A percentile compares a stretch with the other conserved stretches of the same genome.
These are phyloP conservation scores for Zingel zingel DNA, from an alignment of 2,113 vertebrate species.

Conservation along the genomic window DNA sequence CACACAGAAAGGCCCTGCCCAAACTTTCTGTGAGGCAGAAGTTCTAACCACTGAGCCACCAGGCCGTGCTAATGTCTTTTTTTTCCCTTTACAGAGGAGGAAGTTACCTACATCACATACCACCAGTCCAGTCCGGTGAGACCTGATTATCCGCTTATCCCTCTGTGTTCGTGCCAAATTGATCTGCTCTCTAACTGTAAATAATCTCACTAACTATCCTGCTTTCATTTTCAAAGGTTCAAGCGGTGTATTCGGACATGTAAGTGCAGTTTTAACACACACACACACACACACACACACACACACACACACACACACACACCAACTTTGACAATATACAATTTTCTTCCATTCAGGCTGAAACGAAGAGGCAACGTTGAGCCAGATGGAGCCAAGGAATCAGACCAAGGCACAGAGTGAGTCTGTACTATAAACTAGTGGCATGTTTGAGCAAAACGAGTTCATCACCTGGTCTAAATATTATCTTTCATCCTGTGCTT, in stretches of 20 bases:
- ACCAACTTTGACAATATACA: no score
- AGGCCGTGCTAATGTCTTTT: background rate
- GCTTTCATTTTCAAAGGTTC: conserved; percentile 54
- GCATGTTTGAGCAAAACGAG: background rate
- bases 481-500: background rate
- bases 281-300: background rate
- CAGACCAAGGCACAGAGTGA: conserved; percentile 36
- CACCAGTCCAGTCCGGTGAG: conserved; percentile 69
- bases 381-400: conserved; percentile 9
- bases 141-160: conserved; percentile 10
- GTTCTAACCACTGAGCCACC: no score
- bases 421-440: background rate
- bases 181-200: conserved; percentile 2
- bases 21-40: no score
- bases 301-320: background rate
- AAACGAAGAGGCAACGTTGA: conserved; percentile 35
- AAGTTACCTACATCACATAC: conserved; percentile 78
- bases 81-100: conserved; percentile 70
- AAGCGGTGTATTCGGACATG: conserved; percentile 57
- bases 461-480: background rate
- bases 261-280: conserved; percentile 65
- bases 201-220: background rate
- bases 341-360: conserved; percentile 29
- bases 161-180: background rate
- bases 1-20: no score